These are phyloP conservation scores for Menura novaehollandiae DNA, from an alignment of 2,113 vertebrate genomes.

Conservation along the genomic window DNA sequence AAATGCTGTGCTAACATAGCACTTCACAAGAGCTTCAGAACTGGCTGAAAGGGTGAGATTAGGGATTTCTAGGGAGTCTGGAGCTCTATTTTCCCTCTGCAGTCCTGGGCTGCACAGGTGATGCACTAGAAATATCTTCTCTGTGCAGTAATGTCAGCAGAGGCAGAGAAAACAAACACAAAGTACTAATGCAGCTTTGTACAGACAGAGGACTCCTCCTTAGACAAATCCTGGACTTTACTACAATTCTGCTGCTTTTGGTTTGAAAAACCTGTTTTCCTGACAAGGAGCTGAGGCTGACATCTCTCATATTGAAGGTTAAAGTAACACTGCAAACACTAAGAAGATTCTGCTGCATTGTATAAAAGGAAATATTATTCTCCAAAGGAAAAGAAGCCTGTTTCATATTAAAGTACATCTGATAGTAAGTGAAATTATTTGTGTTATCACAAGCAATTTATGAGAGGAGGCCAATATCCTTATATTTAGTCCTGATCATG, in stretches of 20 bases:
- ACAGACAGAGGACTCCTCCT: not conserved
- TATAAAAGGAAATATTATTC: not conserved
- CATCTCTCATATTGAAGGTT: not conserved
- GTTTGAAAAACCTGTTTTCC: not conserved
- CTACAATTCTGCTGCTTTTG: not conserved
- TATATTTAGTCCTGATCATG: not conserved
- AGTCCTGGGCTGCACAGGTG: not conserved
- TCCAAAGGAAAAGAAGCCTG: not conserved
- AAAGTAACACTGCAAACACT: not conserved
- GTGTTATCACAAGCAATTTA: not conserved
- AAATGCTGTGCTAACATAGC: not conserved
- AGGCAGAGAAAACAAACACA: not conserved
- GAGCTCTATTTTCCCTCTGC: not conserved
- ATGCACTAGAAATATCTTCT: not conserved
- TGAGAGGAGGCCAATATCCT: not conserved
- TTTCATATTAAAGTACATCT: not conserved
- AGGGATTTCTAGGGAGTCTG: not conserved
- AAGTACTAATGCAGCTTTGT: not conserved
- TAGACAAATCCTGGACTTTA: not conserved
- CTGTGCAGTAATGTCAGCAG: not conserved
- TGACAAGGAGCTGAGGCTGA: not conserved
- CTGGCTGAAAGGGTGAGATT: not conserved
- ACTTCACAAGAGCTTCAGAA: not conserved
- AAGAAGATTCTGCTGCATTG: not conserved
- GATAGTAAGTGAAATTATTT: not conserved